Evolutionary conservation across 92 coral and sea anemone species (phyloP).

Genomic region (Virgularia gustaviana): DNA sequence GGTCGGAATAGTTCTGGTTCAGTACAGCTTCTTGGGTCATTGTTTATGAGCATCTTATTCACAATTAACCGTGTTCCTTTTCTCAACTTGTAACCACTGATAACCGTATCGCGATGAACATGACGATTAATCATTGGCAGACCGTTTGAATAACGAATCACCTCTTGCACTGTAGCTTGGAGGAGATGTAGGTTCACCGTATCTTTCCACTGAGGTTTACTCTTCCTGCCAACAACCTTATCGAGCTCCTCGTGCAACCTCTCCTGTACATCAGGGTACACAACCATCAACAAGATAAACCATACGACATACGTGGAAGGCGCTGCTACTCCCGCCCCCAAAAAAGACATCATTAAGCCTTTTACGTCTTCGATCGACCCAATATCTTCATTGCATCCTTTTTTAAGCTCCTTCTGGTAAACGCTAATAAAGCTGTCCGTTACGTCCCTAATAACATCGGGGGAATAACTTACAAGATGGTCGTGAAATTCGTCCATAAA

Average conservation of each 20-base stretch:
- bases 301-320: constrained; percentile 49
- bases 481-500: constrained; percentile 23
- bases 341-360: neutral
- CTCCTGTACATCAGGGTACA: constrained; percentile 59
- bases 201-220: constrained; percentile 66
- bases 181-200: constrained; percentile 64
- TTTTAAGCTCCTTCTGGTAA: constrained; percentile 15
- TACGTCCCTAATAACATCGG: constrained; percentile 45
- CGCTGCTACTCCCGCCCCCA: constrained; percentile 50
- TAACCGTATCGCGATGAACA: constrained; percentile 63
- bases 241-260: constrained; percentile 59
- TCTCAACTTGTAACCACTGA: constrained; percentile 61
- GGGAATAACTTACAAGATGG: constrained; percentile 32
- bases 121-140: constrained; percentile 68
- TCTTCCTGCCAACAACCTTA: too few species aligned
- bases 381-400: neutral
- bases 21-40: constrained; percentile 65
- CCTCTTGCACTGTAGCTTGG: constrained; percentile 77
- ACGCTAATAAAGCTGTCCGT: constrained; percentile 52
- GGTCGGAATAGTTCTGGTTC: too few species aligned
- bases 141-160: constrained; percentile 66
- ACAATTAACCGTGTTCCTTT: constrained; percentile 75
- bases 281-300: too few species aligned
- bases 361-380: constrained; percentile 2
- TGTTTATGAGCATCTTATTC: constrained; percentile 76